Evolutionary conservation across 64 coral and sea anemone genomes (phyloP).

Genomic region (Pocillopora verrucosa): DNA sequence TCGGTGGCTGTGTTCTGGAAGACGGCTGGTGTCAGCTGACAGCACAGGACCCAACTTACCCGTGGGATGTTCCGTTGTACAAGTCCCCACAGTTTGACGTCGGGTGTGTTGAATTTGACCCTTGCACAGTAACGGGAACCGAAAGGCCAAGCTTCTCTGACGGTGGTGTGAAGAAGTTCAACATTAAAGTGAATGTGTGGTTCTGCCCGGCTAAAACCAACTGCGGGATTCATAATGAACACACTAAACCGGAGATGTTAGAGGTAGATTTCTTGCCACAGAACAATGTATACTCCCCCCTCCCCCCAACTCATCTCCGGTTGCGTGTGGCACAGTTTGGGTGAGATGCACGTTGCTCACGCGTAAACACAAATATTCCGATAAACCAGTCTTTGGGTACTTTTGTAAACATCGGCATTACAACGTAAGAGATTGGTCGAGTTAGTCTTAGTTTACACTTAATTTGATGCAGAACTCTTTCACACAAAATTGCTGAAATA

Average conservation of each 20-base stretch:
- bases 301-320: no score
- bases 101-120: conserved; percentile 54
- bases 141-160: background rate
- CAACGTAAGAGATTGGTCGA: no score
- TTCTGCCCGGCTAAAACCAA: conserved; percentile 64
- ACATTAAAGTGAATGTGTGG: conserved; percentile 80
- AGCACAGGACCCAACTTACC: conserved; percentile 33
- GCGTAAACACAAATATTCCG: no score
- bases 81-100: conserved; percentile 85
- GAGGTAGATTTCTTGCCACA: conserved; percentile 1
- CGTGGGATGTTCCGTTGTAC: conserved; percentile 60
- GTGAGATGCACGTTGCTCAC: no score
- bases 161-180: conserved; percentile 23
- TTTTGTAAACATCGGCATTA: no score
- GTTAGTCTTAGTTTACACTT: no score
- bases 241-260: conserved; percentile 62
- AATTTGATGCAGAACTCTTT: no score
- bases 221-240: conserved; percentile 64
- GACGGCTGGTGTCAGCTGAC: conserved; percentile 69
- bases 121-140: conserved; percentile 46
- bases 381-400: no score
- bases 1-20: conserved; percentile 46
- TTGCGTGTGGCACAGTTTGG: no score
- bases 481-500: no score
- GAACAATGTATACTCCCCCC: no score